Evolutionary conservation across 2,888 invertebrate genomes (phyloP), one percentile per base, ranked within the genome.

Genomic region (Sphinx pinastri): DNA sequence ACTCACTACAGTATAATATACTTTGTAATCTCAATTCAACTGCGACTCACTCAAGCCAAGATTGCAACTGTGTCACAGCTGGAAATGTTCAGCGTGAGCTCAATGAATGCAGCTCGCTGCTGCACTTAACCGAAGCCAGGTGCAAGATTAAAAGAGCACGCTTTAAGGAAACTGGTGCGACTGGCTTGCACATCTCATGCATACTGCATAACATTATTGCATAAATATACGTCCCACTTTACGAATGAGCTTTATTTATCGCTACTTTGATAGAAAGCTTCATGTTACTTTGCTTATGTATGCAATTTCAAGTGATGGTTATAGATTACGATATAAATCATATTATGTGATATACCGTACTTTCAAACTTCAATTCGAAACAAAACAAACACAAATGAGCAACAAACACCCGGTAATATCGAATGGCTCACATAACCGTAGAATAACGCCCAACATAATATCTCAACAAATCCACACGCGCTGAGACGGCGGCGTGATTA

Each of bases 81-180:
- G 75, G 75, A 79, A 79, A 69, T 76, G n/a, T 11, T 68, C 71
- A 69, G 68, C 58, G 68, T 69, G 73, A 73, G 71, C 71, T 75
- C 71, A 69, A 69, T 58, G 71, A 55, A 58, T 16, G 71, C 74
- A 75, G 69, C 73, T 69, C 66, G 72, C 77, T 76, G 77, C 74
- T 89, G 91, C 92, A 91, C 91, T 92, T 91, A 91, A 77, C 79
- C 73, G 88, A 80, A 79, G 84, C 76, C 91, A 91, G 92, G 89
- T 90, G 92, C 82, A 79, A 77, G 83, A 87, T 88, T 88, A 88
- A 90, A 87, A 90, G 87, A 89, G 88, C 82, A 86, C 73, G 83
- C 78, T 78, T 77, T 75, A 79, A 79, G 79, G 77, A 80, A 82
- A 54, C 69, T 54, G 49, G 55, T 31, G 51, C 66, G 51, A 67